These are phyloP conservation scores for Pyralis farinalis DNA, from an alignment of 2,888 invertebrate species.

Conservation along the genomic window DNA sequence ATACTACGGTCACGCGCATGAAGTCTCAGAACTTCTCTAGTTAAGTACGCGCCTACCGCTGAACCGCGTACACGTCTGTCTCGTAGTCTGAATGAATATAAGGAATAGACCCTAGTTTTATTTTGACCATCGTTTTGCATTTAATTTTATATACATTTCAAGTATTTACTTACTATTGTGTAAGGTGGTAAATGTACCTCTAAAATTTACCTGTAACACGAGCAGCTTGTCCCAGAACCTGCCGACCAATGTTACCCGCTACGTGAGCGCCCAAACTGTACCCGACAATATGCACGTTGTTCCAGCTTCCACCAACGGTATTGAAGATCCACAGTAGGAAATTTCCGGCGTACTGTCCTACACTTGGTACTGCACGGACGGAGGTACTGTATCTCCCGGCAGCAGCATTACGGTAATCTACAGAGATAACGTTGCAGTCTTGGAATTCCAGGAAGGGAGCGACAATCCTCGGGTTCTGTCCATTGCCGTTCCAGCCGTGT, in stretches of 20 bases:
- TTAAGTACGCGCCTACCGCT: too few relatives aligned
- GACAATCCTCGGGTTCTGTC: constrained; percentile 29
- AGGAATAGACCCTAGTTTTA: too few relatives aligned
- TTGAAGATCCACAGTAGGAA: neutral
- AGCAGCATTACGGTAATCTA: constrained; percentile 40
- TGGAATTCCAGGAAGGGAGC: constrained; percentile 30
- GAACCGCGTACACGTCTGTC: too few relatives aligned
- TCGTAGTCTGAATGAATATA: too few relatives aligned
- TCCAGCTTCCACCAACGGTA: too few relatives aligned
- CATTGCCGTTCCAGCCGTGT: constrained; percentile 44
- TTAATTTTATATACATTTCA: too few relatives aligned
- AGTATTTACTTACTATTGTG: too few relatives aligned
- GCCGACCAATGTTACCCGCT: constrained; percentile 42
- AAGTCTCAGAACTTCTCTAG: too few relatives aligned
- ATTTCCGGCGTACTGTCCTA: neutral
- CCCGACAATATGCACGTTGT: constrained; percentile 42
- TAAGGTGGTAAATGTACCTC: too few relatives aligned
- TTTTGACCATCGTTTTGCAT: too few relatives aligned
- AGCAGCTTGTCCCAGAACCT: constrained; percentile 22
- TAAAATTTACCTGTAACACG: constrained; percentile 38
- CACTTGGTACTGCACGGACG: too few relatives aligned
- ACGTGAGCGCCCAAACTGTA: constrained; percentile 55
- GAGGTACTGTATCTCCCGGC: constrained; percentile 16
- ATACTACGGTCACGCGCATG: too few relatives aligned
- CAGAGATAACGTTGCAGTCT: constrained; percentile 43